phyloP scores from a whole-genome alignment of 2,888 invertebrate genomes.

The Drosophila fungiperda region DNA sequence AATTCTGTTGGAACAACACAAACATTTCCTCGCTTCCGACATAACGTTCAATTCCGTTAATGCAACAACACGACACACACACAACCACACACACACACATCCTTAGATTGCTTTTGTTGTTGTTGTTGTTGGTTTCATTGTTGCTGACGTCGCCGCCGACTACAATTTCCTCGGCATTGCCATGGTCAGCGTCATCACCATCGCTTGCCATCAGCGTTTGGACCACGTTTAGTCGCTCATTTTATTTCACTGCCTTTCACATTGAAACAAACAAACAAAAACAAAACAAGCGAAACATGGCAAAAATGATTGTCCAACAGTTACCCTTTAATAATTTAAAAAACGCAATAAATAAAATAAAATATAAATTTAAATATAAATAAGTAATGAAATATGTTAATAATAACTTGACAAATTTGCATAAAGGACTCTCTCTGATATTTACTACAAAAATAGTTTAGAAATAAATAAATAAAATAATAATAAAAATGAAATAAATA shows the following conservation, averaged over 20 bases:
- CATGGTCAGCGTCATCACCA: conserved; percentile 55
- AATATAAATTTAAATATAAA: too few relatives aligned
- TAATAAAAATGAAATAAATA: background rate
- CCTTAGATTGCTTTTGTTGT: conserved; percentile 39
- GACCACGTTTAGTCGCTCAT: conserved; percentile 60
- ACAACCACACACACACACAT: conserved; percentile 15
- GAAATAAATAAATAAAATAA: background rate
- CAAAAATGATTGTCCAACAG: background rate
- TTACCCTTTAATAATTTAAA: conserved; percentile 4
- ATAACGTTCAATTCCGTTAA: conserved; percentile 80
- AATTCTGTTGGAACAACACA: conserved; percentile 64
- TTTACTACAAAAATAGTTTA: too few relatives aligned
- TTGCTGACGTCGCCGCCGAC: conserved; percentile 47
- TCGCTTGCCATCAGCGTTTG: conserved; percentile 55
- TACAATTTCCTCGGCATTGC: conserved; percentile 51
- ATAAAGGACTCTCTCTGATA: too few relatives aligned
- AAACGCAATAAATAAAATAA: background rate
- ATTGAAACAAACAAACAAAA: conserved; percentile 26
- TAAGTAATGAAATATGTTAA: too few relatives aligned
- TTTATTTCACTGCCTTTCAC: conserved; percentile 61
- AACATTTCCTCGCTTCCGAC: conserved; percentile 80
- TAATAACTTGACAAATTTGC: too few relatives aligned
- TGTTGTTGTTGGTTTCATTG: conserved; percentile 59
- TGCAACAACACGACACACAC: conserved; percentile 59
- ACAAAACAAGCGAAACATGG: conserved; percentile 10